Evolutionary conservation across 2,888 invertebrate genomes (phyloP).

Genomic region (Tipula vernalis): DNA sequence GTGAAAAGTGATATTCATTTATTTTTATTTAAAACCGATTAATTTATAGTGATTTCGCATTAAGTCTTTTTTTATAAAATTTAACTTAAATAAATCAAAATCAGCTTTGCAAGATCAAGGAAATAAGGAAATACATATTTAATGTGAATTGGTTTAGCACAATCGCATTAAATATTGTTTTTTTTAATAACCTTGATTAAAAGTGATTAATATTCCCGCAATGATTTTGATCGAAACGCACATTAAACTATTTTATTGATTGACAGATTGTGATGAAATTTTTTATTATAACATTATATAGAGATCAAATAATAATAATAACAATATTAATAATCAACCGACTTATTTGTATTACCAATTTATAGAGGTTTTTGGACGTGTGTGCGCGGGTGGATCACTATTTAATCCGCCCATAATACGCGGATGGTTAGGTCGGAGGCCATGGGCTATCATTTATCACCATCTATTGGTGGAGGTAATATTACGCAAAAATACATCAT

Average conservation of each 20-base stretch:
- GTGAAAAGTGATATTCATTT: background rate
- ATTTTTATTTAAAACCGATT: too few species aligned
- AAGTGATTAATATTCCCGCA: background rate
- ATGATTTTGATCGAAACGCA: background rate
- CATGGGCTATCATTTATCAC: conserved; percentile 21
- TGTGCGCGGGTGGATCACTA: conserved; percentile 18
- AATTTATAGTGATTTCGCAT: background rate
- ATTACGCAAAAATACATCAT: conserved; percentile 9
- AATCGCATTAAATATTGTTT: background rate
- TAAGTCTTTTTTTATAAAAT: background rate
- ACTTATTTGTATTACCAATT: background rate
- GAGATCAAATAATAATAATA: background rate
- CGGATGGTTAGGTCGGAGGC: conserved; percentile 20
- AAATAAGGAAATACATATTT: background rate
- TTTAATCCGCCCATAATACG: conserved; percentile 20
- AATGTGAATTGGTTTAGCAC: background rate
- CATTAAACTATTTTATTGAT: background rate
- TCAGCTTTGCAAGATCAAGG: background rate
- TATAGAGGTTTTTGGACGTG: conserved; percentile 21
- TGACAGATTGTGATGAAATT: background rate
- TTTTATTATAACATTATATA: background rate
- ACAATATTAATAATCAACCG: too few species aligned
- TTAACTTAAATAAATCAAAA: background rate
- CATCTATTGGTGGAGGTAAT: conserved; percentile 21
- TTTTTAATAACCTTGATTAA: background rate